Evolutionary conservation across 2,888 invertebrate genomes (phyloP).

Genomic region (Linnaemya tessellans): DNA sequence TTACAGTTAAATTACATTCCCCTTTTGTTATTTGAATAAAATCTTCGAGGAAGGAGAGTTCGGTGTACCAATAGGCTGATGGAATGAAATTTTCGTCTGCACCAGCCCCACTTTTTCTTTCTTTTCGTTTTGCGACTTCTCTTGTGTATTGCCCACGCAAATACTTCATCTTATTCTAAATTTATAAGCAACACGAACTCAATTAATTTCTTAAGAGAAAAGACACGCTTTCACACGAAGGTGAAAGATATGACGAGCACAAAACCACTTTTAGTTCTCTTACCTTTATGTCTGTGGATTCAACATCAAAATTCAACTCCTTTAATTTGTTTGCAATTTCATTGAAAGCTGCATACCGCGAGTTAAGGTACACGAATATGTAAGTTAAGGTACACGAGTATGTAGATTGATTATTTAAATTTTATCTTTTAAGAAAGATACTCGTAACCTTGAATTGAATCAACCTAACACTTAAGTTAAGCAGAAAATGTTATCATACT

Average conservation of each 20-base stretch:
- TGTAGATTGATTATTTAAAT: no score
- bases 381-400: no score
- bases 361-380: no score
- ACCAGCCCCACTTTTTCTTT: slow-evolving; percentile 16
- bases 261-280: not conserved
- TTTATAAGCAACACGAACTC: slow-evolving; percentile 5
- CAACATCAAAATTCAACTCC: not conserved
- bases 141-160: no score
- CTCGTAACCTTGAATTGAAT: no score
- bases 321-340: not conserved
- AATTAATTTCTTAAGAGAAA: no score
- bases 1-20: not conserved
- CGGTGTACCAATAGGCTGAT: slow-evolving; percentile 4
- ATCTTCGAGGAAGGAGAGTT: not conserved
- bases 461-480: no score
- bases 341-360: slow-evolving; percentile 15
- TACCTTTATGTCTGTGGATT: slow-evolving; percentile 3
- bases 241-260: not conserved
- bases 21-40: slow-evolving; percentile 10
- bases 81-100: slow-evolving; percentile 9
- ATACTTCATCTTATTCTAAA: no score
- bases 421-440: no score
- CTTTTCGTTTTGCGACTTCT: slow-evolving; percentile 14
- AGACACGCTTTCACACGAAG: no score
- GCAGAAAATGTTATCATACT: no score